Evolutionary conservation across 2,888 invertebrate genomes (phyloP).

Genomic region (Ormyrus pomaceus): DNA sequence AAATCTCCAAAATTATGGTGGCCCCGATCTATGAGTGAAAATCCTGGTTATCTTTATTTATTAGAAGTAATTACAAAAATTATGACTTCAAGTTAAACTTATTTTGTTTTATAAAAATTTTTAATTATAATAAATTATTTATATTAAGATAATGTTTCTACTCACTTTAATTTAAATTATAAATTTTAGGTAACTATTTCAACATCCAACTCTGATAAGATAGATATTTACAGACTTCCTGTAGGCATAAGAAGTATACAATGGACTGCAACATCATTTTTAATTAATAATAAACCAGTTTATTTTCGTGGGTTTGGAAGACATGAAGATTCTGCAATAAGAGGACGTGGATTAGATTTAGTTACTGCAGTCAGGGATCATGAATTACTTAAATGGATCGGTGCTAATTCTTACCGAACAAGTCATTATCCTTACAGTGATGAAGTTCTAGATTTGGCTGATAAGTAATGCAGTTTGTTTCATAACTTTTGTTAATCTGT

Average conservation of each 20-base stretch:
- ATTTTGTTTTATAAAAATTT: neutral
- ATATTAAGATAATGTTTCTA: neutral
- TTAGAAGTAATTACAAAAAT: slow-evolving; percentile 79
- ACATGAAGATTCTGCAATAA: slow-evolving; percentile 96
- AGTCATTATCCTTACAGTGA: slow-evolving; percentile 99
- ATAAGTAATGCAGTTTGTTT: slow-evolving; percentile 74
- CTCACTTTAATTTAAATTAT: neutral
- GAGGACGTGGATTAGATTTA: slow-evolving; percentile 96
- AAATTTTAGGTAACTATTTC: slow-evolving; percentile 67
- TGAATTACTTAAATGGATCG: slow-evolving; percentile 95
- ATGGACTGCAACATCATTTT: slow-evolving; percentile 85
- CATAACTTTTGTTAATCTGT: neutral
- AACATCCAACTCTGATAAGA: slow-evolving; percentile 69
- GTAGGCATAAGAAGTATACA: slow-evolving; percentile 90
- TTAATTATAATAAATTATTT: slow-evolving; percentile 2
- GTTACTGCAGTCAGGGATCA: slow-evolving; percentile 93
- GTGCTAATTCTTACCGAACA: slow-evolving; percentile 95
- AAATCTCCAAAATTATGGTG: slow-evolving; percentile 91
- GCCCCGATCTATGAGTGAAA: slow-evolving; percentile 90
- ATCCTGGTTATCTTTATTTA: slow-evolving; percentile 90
- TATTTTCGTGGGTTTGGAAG: slow-evolving; percentile 96
- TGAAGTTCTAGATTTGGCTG: slow-evolving; percentile 96
- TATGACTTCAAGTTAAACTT: slow-evolving; percentile 6
- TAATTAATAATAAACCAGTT: slow-evolving; percentile 89
- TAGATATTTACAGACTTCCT: slow-evolving; percentile 89